Percentiles rank a stretch among this genome's conserved stretches.
Conservation (phyloP, 2,888 invertebrate species). For the Synanthedon formicaeformis region DNA sequence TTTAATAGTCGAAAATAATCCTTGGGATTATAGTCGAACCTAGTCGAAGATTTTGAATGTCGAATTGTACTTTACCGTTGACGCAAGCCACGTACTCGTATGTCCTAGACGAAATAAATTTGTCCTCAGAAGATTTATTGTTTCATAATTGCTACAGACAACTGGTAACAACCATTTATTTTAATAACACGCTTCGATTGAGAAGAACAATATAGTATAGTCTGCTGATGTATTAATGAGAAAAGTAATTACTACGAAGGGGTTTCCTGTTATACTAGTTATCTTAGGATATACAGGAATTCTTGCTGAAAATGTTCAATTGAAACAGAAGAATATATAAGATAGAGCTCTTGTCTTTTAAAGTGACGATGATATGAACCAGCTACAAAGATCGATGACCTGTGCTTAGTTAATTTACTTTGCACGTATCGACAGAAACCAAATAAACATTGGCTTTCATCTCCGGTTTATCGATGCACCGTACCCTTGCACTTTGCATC, state of each 20-base stretch:
- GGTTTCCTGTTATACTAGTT: too few species aligned
- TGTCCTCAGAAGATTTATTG: conserved; percentile 38
- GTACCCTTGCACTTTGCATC: conserved; percentile 58
- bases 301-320: too few species aligned
- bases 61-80: too few species aligned
- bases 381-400: conserved; percentile 36
- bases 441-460: conserved; percentile 65
- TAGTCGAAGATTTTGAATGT: too few species aligned
- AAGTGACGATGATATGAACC: conserved; percentile 25
- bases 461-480: conserved; percentile 62
- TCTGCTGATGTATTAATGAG: too few species aligned
- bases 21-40: too few species aligned
- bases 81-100: too few species aligned
- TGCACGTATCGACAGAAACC: conserved; percentile 48
- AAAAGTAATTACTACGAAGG: too few species aligned
- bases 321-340: too few species aligned
- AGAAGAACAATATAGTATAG: conserved; percentile 7
- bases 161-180: conserved; percentile 34
- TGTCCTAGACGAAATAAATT: too few species aligned
- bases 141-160: conserved; percentile 43
- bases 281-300: too few species aligned
- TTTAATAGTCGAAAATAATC: too few species aligned
- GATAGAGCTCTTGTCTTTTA: conserved; percentile 12
- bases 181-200: conserved; percentile 38
- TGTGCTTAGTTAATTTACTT: conserved; percentile 43